A percentile compares a stretch with the other conserved stretches of the same genome.
phyloP scores from a whole-genome alignment of 2,113 vertebrate species.

The Archilochus colubris region DNA sequence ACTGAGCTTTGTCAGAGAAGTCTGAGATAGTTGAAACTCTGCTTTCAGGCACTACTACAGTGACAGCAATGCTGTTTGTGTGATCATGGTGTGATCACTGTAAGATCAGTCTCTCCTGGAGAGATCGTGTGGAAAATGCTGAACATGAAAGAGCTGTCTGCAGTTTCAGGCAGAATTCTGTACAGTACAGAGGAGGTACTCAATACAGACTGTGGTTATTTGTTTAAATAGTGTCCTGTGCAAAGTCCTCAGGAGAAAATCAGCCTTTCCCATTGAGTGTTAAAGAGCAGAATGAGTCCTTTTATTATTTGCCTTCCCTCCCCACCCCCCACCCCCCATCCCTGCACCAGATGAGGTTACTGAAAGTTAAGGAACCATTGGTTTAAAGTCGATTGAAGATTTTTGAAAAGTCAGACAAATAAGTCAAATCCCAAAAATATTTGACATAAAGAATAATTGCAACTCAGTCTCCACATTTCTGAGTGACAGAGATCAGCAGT shows the following conservation, averaged over 20 bases:
- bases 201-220: neutral
- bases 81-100: fast-evolving
- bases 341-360: neutral
- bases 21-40: neutral
- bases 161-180: neutral
- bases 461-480: neutral
- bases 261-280: neutral
- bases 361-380: neutral
- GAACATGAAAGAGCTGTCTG: neutral
- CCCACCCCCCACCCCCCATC: too few species aligned
- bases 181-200: neutral
- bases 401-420: neutral
- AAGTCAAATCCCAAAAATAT: neutral
- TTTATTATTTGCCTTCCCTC: fast-evolving
- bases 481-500: neutral
- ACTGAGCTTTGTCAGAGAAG: neutral
- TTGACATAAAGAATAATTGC: neutral
- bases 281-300: neutral
- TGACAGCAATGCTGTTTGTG: neutral
- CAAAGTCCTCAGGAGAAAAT: neutral
- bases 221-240: neutral
- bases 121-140: neutral
- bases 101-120: neutral
- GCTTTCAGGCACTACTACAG: neutral
- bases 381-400: neutral